phyloP scores from a whole-genome alignment of 2,113 vertebrate genomes.

The Bos taurus region ARS-UCD2.0 NC_037335.1:111833501-111834000 shows the following conservation, averaged over 20 bases:
- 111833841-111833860: constrained; percentile 41
- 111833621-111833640: background rate
- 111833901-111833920: background rate
- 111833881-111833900: constrained; percentile 26
- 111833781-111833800: background rate
- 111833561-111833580: background rate
- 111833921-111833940: background rate
- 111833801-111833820: background rate
- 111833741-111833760: background rate
- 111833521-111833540: background rate
- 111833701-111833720: background rate
- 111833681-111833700: background rate
- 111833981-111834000: background rate
- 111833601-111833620: background rate
- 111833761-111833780: background rate
- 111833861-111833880: constrained; percentile 48
- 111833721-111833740: background rate
- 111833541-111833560: background rate
- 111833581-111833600: background rate
- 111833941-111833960: constrained; percentile 50
- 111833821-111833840: background rate
- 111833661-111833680: background rate
- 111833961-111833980: constrained; percentile 27
- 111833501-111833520: background rate
- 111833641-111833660: background rate